A percentile compares a stretch with the other conserved stretches of the same genome.
phyloP scores from a whole-genome alignment of 2,113 vertebrate genomes.

The Perognathus longimembris region DNA sequence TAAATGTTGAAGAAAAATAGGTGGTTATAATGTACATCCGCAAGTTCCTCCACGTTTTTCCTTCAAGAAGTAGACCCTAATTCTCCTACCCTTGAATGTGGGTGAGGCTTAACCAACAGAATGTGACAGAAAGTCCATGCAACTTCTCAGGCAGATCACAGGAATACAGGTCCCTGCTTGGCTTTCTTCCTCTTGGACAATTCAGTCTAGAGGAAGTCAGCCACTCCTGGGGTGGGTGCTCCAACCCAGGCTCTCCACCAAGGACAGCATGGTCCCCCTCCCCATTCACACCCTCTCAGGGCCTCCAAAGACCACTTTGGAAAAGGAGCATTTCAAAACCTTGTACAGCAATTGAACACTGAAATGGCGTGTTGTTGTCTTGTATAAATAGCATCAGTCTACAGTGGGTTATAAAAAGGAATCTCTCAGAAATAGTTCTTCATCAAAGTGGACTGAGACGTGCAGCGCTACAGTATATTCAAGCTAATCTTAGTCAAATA shows the following conservation, averaged over 20 bases:
- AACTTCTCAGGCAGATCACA: background rate
- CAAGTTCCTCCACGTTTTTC: background rate
- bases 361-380: background rate
- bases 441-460: background rate
- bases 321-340: background rate
- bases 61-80: background rate
- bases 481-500: background rate
- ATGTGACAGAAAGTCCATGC: background rate
- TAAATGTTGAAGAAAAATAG: background rate
- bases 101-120: background rate
- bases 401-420: background rate
- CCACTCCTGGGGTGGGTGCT: background rate
- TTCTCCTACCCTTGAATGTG: background rate
- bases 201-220: background rate
- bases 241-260: background rate
- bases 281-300: background rate
- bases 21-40: slow-evolving; percentile 9
- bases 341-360: background rate
- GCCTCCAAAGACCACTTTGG: background rate
- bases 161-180: background rate
- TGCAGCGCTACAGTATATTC: background rate
- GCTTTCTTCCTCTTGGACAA: background rate
- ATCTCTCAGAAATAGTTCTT: background rate
- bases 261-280: background rate
- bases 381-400: background rate